A percentile compares a stretch with the other conserved stretches of the same genome.
These are phyloP conservation scores for Drosophila antonietae DNA, from an alignment of 2,888 invertebrate species.

Conservation along the genomic window DNA sequence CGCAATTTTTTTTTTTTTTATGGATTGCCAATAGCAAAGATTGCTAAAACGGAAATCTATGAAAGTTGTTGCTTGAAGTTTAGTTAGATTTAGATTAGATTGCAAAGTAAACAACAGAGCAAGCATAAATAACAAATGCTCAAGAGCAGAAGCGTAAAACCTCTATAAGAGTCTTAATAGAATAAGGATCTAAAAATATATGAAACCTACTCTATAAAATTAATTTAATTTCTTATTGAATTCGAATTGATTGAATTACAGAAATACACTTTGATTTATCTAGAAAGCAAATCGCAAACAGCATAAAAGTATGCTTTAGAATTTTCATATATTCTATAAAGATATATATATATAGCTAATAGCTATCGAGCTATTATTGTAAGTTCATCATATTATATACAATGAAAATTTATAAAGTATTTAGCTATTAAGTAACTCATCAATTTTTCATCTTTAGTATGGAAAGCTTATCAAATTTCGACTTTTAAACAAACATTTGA, in stretches of 20 bases:
- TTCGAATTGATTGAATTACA: not conserved
- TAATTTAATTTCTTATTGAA: no score
- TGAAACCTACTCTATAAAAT: no score
- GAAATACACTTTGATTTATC: not conserved
- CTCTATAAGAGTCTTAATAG: no score
- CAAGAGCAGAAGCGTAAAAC: no score
- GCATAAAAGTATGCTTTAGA: constrained; percentile 11
- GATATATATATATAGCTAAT: not conserved
- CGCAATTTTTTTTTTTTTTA: not conserved
- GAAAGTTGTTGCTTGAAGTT: not conserved
- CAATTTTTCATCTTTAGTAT: not conserved
- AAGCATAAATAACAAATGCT: no score
- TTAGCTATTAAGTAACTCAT: not conserved
- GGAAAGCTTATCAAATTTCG: constrained; percentile 6
- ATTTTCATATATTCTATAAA: not conserved
- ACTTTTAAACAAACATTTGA: not conserved
- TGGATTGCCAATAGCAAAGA: not conserved
- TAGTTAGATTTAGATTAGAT: not conserved
- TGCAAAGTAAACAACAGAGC: not conserved
- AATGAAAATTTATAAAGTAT: not conserved
- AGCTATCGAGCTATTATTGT: not conserved
- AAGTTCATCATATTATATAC: not conserved
- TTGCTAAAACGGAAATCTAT: not conserved
- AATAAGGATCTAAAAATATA: no score
- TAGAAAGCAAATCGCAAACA: not conserved